phyloP scores from a whole-genome alignment of 1,140 invertebrate species.

The Ostrea edulis region DNA sequence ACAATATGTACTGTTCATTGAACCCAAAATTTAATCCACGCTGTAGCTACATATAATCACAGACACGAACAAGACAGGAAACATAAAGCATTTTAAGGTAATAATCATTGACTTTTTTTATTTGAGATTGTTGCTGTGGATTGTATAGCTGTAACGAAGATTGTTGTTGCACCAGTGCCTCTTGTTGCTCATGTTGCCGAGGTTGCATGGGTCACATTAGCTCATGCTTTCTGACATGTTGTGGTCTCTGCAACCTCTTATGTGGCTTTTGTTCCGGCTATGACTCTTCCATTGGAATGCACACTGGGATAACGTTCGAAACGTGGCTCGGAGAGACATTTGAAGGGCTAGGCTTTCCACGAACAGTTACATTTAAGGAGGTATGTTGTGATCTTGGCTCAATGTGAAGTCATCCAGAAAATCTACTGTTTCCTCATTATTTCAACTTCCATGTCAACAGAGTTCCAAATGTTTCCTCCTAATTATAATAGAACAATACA shows the following conservation, averaged over 20 bases:
- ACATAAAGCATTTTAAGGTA: too few relatives aligned
- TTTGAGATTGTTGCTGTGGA: background rate
- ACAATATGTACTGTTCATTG: too few relatives aligned
- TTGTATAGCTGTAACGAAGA: background rate
- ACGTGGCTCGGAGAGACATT: background rate
- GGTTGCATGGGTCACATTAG: background rate
- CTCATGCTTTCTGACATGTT: background rate
- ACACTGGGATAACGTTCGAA: background rate
- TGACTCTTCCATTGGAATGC: background rate
- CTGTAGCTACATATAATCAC: too few relatives aligned
- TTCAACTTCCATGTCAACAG: too few relatives aligned
- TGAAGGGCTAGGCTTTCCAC: background rate
- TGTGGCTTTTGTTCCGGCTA: background rate
- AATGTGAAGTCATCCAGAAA: too few relatives aligned
- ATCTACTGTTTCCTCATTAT: too few relatives aligned
- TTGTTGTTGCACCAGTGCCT: background rate
- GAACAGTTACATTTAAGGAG: background rate
- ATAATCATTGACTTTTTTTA: background rate
- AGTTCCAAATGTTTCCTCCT: too few relatives aligned
- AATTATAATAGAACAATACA: too few relatives aligned
- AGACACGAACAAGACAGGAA: too few relatives aligned
- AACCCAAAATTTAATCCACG: too few relatives aligned
- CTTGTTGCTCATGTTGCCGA: background rate
- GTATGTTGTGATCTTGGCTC: background rate
- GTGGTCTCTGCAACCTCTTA: background rate